These are phyloP conservation scores for Tapirus indicus DNA, from an alignment of 2,797 vertebrate genomes.

Conservation along the genomic window DNA sequence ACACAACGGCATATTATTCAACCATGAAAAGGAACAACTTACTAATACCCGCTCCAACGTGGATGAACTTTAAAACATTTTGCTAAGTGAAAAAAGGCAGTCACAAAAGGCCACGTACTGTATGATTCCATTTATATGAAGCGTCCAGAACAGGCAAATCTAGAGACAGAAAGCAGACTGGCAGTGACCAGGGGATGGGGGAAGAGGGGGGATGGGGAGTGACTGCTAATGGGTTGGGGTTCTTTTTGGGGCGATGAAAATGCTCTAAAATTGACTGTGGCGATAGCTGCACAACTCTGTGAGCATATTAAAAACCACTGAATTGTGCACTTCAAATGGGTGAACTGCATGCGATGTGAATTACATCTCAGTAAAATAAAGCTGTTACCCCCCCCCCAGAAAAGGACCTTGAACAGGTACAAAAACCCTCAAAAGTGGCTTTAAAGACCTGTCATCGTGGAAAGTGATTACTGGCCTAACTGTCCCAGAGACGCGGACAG, in stretches of 20 bases:
- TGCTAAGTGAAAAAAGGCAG: not conserved
- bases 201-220: rapidly evolving
- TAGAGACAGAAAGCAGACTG: not conserved
- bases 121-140: not conserved
- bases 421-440: not conserved
- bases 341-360: not conserved
- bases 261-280: not conserved
- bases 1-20: rapidly evolving
- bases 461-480: not conserved
- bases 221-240: not conserved
- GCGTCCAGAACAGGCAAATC: not conserved
- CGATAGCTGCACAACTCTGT: not conserved
- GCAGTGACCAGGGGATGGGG: not conserved
- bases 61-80: not conserved
- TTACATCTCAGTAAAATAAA: not conserved
- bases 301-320: not conserved
- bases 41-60: rapidly evolving
- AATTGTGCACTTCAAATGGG: not conserved
- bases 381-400: not conserved
- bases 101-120: not conserved
- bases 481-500: too few relatives aligned
- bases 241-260: not conserved
- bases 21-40: not conserved
- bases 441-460: not conserved
- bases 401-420: not conserved